Percentiles rank a stretch among this genome's conserved stretches.
phyloP scores from a whole-genome alignment of 2,888 invertebrate genomes.

The Ornithoptera alexandrae region DNA sequence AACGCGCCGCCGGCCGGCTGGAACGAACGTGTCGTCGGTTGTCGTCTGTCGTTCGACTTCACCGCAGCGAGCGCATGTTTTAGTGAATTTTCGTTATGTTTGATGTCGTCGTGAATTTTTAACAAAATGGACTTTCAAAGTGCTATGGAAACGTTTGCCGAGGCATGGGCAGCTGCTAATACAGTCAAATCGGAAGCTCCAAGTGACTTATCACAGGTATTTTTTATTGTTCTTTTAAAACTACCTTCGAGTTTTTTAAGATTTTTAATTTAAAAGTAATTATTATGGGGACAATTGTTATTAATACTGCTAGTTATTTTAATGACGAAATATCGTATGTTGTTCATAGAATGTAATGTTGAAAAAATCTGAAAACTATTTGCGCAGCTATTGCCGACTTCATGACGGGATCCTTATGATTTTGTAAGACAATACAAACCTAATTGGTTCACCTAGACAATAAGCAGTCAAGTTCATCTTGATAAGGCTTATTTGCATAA shows the following conservation, averaged over 20 bases:
- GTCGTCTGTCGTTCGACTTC: conserved; percentile 41
- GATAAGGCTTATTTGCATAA: conserved; percentile 52
- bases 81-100: conserved; percentile 72
- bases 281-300: too few species aligned
- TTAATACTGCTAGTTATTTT: too few species aligned
- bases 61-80: conserved; percentile 60
- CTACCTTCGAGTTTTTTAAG: not conserved
- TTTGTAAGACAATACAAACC: conserved; percentile 34
- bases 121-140: conserved; percentile 96
- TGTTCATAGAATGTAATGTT: not conserved
- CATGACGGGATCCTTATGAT: conserved; percentile 26
- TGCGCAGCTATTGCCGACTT: conserved; percentile 15
- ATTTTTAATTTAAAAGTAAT: not conserved
- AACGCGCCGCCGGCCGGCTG: conserved; percentile 82
- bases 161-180: conserved; percentile 96
- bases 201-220: conserved; percentile 83
- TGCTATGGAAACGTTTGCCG: conserved; percentile 98
- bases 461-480: conserved; percentile 51
- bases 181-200: conserved; percentile 83
- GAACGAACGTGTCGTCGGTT: conserved; percentile 64
- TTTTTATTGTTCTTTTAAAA: conserved; percentile 14
- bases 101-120: conserved; percentile 72
- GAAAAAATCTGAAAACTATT: conserved; percentile 16
- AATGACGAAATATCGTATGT: not conserved
- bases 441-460: conserved; percentile 47